phyloP scores from a whole-genome alignment of 2,113 vertebrate species.

The Origma solitaria region DNA sequence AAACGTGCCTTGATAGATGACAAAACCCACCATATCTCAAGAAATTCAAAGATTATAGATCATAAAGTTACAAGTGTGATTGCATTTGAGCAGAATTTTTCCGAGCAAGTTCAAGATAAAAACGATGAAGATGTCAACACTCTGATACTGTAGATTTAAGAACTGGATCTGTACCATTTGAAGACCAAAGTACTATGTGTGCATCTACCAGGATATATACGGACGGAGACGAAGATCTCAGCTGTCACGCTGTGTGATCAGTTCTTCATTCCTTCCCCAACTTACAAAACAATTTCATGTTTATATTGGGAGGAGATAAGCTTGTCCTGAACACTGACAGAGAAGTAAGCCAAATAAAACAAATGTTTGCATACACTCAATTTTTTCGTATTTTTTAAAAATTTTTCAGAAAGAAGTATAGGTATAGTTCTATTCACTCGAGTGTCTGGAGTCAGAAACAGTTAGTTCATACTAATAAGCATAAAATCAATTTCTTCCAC shows the following conservation, averaged over 20 bases:
- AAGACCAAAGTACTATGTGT: conserved; percentile 62
- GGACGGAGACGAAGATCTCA: conserved; percentile 62
- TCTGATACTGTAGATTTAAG: conserved; percentile 65
- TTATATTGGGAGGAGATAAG: conserved; percentile 20
- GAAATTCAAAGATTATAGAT: conserved; percentile 41
- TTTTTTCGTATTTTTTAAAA: neutral
- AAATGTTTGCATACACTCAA: conserved; percentile 2
- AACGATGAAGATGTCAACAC: conserved; percentile 54
- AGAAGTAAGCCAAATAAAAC: conserved; percentile 44
- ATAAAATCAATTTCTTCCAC: conserved; percentile 34
- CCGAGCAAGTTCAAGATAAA: conserved; percentile 59
- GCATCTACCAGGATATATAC: conserved; percentile 55
- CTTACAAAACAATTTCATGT: conserved; percentile 32
- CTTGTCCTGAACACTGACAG: conserved; percentile 32
- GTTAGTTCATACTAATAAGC: conserved; percentile 51
- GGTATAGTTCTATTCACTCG: neutral
- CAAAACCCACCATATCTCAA: conserved; percentile 46
- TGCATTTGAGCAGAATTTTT: conserved; percentile 47
- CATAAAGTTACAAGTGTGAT: conserved; percentile 57
- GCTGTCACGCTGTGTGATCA: conserved; percentile 42
- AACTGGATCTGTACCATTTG: conserved; percentile 52
- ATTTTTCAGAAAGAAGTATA: conserved; percentile 16
- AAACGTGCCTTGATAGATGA: conserved; percentile 29
- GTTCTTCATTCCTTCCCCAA: conserved; percentile 53
- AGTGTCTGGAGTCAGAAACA: conserved; percentile 47